phyloP scores from a whole-genome alignment of 2,888 invertebrate species.

The Coenonympha arcania region DNA sequence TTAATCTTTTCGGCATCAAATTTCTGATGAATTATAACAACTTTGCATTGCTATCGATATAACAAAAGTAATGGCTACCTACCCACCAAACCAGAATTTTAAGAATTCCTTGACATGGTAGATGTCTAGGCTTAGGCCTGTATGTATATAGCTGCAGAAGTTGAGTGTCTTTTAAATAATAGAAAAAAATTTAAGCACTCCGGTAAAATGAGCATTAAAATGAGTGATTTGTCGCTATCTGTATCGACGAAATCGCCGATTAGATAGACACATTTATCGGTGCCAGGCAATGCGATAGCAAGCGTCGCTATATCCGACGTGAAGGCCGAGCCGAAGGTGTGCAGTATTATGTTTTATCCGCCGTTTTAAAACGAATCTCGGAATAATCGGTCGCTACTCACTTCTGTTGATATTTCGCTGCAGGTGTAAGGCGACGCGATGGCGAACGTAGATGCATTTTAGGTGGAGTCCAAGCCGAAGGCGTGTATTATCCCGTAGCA shows the following conservation, averaged over 20 bases:
- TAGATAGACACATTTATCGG: slow-evolving; percentile 18
- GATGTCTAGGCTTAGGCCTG: too few relatives aligned
- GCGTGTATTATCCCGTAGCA: slow-evolving; percentile 83
- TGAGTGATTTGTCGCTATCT: too few relatives aligned
- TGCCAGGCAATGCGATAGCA: slow-evolving; percentile 92
- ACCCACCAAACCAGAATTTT: too few relatives aligned
- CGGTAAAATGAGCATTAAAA: too few relatives aligned
- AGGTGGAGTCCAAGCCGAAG: not conserved
- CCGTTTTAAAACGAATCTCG: slow-evolving; percentile 82
- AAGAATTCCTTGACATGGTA: too few relatives aligned
- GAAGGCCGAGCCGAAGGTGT: not conserved
- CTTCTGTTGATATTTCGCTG: slow-evolving; percentile 96
- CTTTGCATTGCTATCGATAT: too few relatives aligned
- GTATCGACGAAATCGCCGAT: not conserved
- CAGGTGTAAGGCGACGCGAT: slow-evolving; percentile 90
- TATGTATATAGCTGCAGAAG: too few relatives aligned
- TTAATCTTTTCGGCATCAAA: too few relatives aligned
- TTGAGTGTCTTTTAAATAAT: too few relatives aligned
- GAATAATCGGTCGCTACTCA: slow-evolving; percentile 70
- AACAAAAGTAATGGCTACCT: too few relatives aligned
- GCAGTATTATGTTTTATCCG: slow-evolving; percentile 69
- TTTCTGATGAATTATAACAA: too few relatives aligned
- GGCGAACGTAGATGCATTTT: not conserved
- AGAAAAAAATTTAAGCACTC: too few relatives aligned
- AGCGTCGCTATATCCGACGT: slow-evolving; percentile 79